phyloP scores from a whole-genome alignment of 2,888 invertebrate genomes.

The Hipparchia semele region DNA sequence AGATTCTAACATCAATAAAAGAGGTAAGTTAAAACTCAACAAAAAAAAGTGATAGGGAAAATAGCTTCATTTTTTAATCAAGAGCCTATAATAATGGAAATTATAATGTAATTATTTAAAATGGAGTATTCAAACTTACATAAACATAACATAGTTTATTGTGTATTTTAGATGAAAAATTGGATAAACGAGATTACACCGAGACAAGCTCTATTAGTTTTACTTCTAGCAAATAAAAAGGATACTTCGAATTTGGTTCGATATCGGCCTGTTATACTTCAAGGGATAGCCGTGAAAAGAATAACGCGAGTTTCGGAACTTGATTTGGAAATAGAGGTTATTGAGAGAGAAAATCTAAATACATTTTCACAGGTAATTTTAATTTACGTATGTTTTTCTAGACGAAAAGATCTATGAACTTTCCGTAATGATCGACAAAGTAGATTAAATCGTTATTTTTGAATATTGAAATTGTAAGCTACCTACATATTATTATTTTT shows the following conservation, averaged over 20 bases:
- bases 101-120: too few relatives aligned
- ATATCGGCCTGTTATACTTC: constrained; percentile 62
- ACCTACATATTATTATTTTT: not conserved
- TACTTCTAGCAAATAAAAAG: constrained; percentile 68
- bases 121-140: too few relatives aligned
- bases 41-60: not conserved
- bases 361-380: constrained; percentile 54
- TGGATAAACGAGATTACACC: constrained; percentile 68
- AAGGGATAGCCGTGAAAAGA: constrained; percentile 72
- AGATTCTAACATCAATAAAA: constrained; percentile 56
- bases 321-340: constrained; percentile 75
- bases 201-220: constrained; percentile 63
- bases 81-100: not conserved
- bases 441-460: too few relatives aligned
- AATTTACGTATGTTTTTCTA: not conserved
- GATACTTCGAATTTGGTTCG: constrained; percentile 63
- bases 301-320: constrained; percentile 67
- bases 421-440: too few relatives aligned
- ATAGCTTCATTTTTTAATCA: too few relatives aligned
- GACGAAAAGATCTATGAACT: not conserved
- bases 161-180: constrained; percentile 58
- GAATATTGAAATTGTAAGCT: not conserved
- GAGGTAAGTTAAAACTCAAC: constrained; percentile 52
- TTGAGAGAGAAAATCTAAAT: constrained; percentile 66
- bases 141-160: not conserved